Conservation (phyloP, 2,797 vertebrate genomes). For the Atherinosoma microstoma region DNA sequence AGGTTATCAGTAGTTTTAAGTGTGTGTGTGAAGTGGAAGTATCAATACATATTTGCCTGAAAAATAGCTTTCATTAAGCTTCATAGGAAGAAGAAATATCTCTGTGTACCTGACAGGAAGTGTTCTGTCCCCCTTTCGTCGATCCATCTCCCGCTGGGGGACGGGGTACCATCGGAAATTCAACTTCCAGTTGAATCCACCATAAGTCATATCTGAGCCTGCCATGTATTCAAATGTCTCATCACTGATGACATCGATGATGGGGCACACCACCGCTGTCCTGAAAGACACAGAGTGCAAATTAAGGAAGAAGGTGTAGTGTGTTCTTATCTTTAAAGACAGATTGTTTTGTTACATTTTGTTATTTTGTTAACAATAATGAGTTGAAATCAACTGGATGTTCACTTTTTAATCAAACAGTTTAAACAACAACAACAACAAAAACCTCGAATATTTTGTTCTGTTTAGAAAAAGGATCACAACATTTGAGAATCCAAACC, state of each 20-base stretch:
- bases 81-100: background rate
- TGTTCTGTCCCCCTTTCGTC: slow-evolving; percentile 96
- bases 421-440: too few species aligned
- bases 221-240: slow-evolving; percentile 99
- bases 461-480: too few species aligned
- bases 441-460: too few species aligned
- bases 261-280: slow-evolving; percentile 80
- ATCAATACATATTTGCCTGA: too few species aligned
- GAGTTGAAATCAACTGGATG: too few species aligned
- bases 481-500: too few species aligned
- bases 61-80: background rate
- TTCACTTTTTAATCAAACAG: too few species aligned
- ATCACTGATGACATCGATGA: slow-evolving; percentile 91
- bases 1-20: too few species aligned
- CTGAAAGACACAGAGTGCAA: slow-evolving; percentile 42
- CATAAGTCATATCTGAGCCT: slow-evolving; percentile 98
- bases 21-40: too few species aligned
- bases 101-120: slow-evolving; percentile 88
- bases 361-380: background rate
- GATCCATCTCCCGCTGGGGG: slow-evolving; percentile 98
- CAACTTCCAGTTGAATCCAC: slow-evolving; percentile 98
- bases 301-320: background rate
- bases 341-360: too few species aligned
- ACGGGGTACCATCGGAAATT: slow-evolving; percentile 99
- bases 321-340: background rate